Base-by-base conservation (phyloP, 2,888 invertebrate genomes). In the Acronicta aceris region DNA sequence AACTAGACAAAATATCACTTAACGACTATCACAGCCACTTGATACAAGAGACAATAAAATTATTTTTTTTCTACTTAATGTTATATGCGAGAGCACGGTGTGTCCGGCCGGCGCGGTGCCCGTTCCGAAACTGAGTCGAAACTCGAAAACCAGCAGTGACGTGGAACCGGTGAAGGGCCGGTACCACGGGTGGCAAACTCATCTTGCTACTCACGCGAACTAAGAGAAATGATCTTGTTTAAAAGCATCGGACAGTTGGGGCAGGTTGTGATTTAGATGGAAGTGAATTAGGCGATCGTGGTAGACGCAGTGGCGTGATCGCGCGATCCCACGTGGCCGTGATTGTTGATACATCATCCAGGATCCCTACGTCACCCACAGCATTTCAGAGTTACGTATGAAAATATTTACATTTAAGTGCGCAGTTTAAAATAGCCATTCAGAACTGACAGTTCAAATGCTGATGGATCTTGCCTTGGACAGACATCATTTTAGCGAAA, bases 1-100 rank as follows among this genome's bases (percentile, higher is more conserved):
- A 79, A 81, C 80, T 84, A 82, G 77, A 72, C 53, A 81, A 84
- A 86, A 79, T 88, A 87, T 82, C 87, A 88, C 89, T 86, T 79
- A 78, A 73, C 58, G 79, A 79, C 79, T 80, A 86, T 86, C 86
- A 89, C 89, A 89, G 90, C 80, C 89, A 88, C 87, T 78, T 59
- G 74, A 66, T 71, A 69, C 45, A 72, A 61, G 58, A 70, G 41
- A 59, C 33, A 51, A 57, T 50, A 73, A 74, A 71, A 79, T 79
- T 71, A 21, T 74, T 71, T 65, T 48, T 45, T 53, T 56, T 64
- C 71, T 47, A 62, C 55, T 33, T 53, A n/a, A 53, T 25, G 58
- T 60, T 45, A 54, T 42, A 54, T 25, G 12, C 50, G 52, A 69
- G 68, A 78, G 77, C 77, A 67, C 76, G 76, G 77, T 65, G 66